These are phyloP conservation scores for Enteromius fasciolatus DNA, from an alignment of 2,797 vertebrate species.

Conservation along the genomic window DNA sequence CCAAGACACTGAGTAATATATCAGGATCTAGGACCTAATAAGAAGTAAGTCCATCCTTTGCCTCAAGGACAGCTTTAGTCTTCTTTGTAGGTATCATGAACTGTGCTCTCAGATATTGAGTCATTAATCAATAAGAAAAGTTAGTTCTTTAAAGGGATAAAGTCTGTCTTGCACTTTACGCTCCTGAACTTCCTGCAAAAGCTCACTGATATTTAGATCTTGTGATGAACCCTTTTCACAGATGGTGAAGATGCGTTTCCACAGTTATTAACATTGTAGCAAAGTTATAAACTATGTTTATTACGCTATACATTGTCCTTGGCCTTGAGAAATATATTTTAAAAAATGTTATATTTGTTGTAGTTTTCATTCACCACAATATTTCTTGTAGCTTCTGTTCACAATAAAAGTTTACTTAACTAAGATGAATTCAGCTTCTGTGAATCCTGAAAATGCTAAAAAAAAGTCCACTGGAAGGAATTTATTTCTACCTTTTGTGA, in stretches of 20 bases:
- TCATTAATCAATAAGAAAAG: conserved; percentile 26
- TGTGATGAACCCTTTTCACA: background rate
- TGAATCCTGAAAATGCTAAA: background rate
- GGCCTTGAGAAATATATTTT: too few relatives aligned
- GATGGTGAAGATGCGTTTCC: background rate
- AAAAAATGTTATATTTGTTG: background rate
- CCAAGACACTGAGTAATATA: background rate
- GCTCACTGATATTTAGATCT: conserved; percentile 25
- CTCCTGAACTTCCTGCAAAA: background rate
- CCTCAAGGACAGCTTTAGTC: conserved; percentile 15
- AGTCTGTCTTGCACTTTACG: background rate
- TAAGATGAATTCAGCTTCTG: background rate
- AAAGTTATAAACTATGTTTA: background rate
- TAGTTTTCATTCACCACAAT: background rate
- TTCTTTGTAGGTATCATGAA: conserved; percentile 3
- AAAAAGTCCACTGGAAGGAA: background rate
- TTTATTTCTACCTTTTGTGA: background rate
- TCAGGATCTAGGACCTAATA: conserved; percentile 18
- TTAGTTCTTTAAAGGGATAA: background rate
- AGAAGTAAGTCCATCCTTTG: conserved; percentile 4
- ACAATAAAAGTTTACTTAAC: background rate
- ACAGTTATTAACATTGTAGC: background rate
- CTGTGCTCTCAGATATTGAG: conserved; percentile 13
- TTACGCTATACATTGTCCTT: background rate
- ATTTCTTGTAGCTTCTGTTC: background rate